phyloP scores from a whole-genome alignment of 2,888 invertebrate species.

The Macropis europaea region DNA sequence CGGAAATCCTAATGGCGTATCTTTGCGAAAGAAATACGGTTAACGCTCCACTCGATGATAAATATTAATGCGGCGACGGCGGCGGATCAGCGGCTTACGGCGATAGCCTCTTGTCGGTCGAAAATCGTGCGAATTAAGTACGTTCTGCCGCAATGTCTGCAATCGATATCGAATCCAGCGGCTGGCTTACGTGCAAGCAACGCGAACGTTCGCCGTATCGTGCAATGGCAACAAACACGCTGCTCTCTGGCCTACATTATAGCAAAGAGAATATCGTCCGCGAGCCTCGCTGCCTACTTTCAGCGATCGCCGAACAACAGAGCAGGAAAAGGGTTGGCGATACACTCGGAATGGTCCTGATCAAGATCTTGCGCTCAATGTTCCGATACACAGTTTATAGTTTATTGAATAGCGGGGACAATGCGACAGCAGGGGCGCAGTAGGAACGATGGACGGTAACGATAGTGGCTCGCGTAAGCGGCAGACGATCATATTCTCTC shows the following conservation, averaged over 20 bases:
- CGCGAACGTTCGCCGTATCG: background rate
- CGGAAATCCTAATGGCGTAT: constrained; percentile 13
- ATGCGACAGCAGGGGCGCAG: too few relatives aligned
- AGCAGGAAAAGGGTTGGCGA: too few relatives aligned
- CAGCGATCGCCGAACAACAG: constrained; percentile 38
- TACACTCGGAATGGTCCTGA: too few relatives aligned
- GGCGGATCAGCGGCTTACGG: background rate
- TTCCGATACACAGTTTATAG: too few relatives aligned
- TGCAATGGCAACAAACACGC: constrained; percentile 25
- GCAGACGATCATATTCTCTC: too few relatives aligned
- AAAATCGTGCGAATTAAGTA: background rate
- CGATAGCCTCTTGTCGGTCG: background rate
- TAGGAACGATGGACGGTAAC: too few relatives aligned
- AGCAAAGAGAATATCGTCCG: constrained; percentile 16
- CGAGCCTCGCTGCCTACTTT: constrained; percentile 24
- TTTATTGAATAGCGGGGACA: too few relatives aligned
- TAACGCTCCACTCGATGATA: background rate
- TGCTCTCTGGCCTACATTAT: constrained; percentile 44
- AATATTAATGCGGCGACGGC: constrained; percentile 18
- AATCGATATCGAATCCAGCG: constrained; percentile 4
- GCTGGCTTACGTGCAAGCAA: background rate
- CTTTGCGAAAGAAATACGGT: background rate
- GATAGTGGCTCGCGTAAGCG: too few relatives aligned
- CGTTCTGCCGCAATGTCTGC: background rate
- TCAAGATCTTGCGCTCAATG: too few relatives aligned